Base-by-base conservation (phyloP, 2,888 invertebrate species). In the Luffia ferchaultella region DNA sequence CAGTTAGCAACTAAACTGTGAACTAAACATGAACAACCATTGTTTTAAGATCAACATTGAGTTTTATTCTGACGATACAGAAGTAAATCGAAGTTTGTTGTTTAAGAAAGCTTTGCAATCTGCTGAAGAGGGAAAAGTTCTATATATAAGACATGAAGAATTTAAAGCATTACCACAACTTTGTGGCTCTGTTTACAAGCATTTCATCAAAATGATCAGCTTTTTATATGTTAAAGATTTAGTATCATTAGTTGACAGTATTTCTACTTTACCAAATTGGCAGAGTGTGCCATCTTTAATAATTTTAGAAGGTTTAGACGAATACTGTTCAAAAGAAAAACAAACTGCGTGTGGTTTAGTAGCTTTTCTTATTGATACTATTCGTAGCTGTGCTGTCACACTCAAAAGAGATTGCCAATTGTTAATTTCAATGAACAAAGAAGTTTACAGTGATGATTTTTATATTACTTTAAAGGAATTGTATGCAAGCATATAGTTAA, bases 141-240 rank as follows among this genome's bases (percentile, higher is more conserved):
- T 83, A 1, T 83, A 75, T 53, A 72, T 82, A 53, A 55, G 73
- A 52, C 59, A 59, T 50, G 70, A 82, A 56, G 78, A 82, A 59
- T 57, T 80, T 16, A 68, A 65, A 56, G 75, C 79, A 60, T 56
- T 83, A 18, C 83, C 83, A n/a, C 58, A 72, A 53, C 75, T 79
- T 51, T 53, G 76, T 1, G 65, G 52, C 56, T 61, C 62, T 47
- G 54, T 73, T 1, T 73, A 72, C 46, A 68, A 69, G 54, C 68
- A 75, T 58, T 79, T 73, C 49, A 71, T 82, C 68, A 82, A 79
- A 63, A 75, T 80, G 76, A 72, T 83, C 17, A 76, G 70, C 57
- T 82, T 83, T 60, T 55, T 83, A 12, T 82, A 83, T 65, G 71
- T 69, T 42, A 68, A 67, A 45, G 68, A 57, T 52, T 54, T 73